Evolutionary conservation across 2,113 vertebrate species (phyloP), one percentile per base, ranked within the genome.

Genomic region (Clarias batrachus): DNA sequence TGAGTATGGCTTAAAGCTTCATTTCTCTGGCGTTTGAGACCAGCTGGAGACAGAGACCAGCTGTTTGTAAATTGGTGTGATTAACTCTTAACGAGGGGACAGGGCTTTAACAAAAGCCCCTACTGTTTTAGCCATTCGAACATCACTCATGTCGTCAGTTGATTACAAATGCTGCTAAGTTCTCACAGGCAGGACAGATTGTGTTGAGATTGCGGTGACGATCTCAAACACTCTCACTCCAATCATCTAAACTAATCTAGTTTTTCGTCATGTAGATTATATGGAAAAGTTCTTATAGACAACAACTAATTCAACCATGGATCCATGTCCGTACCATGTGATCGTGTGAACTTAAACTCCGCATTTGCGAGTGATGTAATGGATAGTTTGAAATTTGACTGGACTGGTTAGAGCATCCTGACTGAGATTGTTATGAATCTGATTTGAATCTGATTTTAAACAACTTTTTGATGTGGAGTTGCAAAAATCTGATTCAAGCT

Each of bases 1-100:
- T 25, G 62, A 63, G 78, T 59, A 54, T 27, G 37, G 84, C 84
- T 52, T 52, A 66, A 19, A 21, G 19, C 77, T 63, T 70, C 52
- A 59, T 70, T 86, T 80, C 41, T 76, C 77, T 76, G n/a, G 63
- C 70, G 63, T 80, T 78, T 80, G 76, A 81, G 63, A 80, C 48
- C 76, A 86, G 85, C 79, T 81, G 79, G 79, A 81, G 70, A 89
- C 78, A 77, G 74, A 87, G 88, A 92, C 93, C 94, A 95, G 94
- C 94, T 95, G 94, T 94, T 94, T 94, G 93, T 91, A 95, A 95
- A 95, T 94, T 94, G 93, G 93, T 93, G 93, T 94, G 93, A 95
- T 95, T 95, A 95, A 93, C 91, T 93, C 13, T 88, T 93, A 89
- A 92, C 80, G 92, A 95, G 93, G 92, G 93, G 92, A 87, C 57